Base-by-base conservation (phyloP, 2,113 vertebrate genomes). In the Silurus meridionalis region DNA sequence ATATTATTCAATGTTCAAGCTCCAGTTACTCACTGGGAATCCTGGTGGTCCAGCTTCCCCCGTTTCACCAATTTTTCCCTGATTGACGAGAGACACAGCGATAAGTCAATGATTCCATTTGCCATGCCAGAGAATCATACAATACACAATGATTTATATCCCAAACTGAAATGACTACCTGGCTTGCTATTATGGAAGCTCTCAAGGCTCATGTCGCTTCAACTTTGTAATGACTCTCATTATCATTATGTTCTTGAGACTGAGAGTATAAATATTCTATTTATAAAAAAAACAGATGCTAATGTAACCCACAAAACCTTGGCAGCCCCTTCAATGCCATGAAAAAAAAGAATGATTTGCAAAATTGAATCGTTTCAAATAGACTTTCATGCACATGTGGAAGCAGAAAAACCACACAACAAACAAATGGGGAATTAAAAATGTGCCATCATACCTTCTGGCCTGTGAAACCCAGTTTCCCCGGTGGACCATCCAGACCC, bases 41-140 rank as follows among this genome's bases (percentile, higher is more conserved):
- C 98, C 98, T 8, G 87, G 92, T 0, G 93, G 80, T 87, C 98
- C 98, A 0, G 63, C 78, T 92, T 96, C 95, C 79, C 97, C 98
- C 13, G 93, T 93, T 85, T 97, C 97, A 0, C 98, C 98, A 14
- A 95, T 94, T 87, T 93, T 94, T 5, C 98, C 98, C 98, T 99
- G 93, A 84, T 93, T 92, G 83, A 85, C 92, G 78, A 90, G 80
- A 90, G 64, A 83, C 81, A 60, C 50, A 83, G 61, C 8, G 9
- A 15, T 85, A 53, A 74, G 23, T 83, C 46, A 57, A 52, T 17
- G 19, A 75, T 71, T 52, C 53, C 23, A 55, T 52, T 87, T 53
- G 19, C 23, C 57, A 72, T 86, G 53, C 55, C 53, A 55, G 25
- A 50, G 28, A 85, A 75, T 50, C 28, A 77, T 10, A 80, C 80